Percentiles rank a stretch among this genome's conserved stretches.
Conservation (phyloP, 2,113 vertebrate species). For the Phrynosoma blainvillii region DNA sequence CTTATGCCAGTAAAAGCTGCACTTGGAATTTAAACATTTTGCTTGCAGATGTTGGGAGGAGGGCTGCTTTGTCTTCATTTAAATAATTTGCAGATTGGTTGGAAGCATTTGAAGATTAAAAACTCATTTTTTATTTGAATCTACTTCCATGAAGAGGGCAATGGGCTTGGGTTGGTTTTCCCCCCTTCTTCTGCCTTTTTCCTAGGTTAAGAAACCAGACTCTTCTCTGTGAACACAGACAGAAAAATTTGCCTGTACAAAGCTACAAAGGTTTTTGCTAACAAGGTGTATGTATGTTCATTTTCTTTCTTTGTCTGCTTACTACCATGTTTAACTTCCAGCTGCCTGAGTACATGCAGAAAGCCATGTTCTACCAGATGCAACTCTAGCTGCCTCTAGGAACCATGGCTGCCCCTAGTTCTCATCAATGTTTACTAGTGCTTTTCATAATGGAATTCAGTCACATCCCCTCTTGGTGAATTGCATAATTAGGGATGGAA, state of each 20-base stretch:
- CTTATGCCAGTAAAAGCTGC: constrained; percentile 85
- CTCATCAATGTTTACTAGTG: not conserved
- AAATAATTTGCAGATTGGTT: constrained; percentile 90
- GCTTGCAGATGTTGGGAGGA: constrained; percentile 86
- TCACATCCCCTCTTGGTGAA: not conserved
- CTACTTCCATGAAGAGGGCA: constrained; percentile 73
- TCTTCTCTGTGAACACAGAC: constrained; percentile 41
- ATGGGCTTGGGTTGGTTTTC: constrained; percentile 16
- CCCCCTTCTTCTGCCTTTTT: constrained; percentile 66
- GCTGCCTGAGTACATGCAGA: not conserved
- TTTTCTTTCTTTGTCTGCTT: not conserved
- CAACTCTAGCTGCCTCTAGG: not conserved
- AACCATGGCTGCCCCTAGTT: not conserved
- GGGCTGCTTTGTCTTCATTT: constrained; percentile 83
- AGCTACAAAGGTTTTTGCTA: not conserved
- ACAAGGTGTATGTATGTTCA: not conserved
- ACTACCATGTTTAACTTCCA: not conserved
- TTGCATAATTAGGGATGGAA: not conserved
- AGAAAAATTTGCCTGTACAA: constrained; percentile 46
- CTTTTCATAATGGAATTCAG: not conserved
- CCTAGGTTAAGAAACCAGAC: constrained; percentile 57
- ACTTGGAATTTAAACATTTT: constrained; percentile 79
- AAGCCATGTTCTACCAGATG: not conserved
- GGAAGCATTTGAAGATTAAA: constrained; percentile 80
- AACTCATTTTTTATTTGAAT: constrained; percentile 84